A percentile compares a stretch with the other conserved stretches of the same genome.
phyloP scores from a whole-genome alignment of 2,888 invertebrate genomes.

The Drosophila siamana region DNA sequence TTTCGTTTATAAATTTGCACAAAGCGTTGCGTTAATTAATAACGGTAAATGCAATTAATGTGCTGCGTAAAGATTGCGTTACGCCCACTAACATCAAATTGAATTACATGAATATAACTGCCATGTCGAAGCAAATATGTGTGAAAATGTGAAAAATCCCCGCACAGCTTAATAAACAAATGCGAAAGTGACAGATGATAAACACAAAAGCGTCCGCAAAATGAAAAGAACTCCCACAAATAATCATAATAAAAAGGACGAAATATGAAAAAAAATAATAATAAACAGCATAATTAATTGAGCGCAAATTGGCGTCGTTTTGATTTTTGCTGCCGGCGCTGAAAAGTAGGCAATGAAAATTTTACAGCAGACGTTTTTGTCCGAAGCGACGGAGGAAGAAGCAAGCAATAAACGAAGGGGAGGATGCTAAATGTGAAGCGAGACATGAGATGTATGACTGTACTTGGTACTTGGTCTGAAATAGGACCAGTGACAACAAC shows the following conservation, averaged over 20 bases:
- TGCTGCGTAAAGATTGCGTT: constrained; percentile 23
- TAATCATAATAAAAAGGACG: constrained; percentile 38
- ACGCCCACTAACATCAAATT: constrained; percentile 43
- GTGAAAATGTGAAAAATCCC: constrained; percentile 53
- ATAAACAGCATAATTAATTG: constrained; percentile 74
- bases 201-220: constrained; percentile 54
- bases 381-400: not conserved
- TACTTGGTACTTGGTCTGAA: constrained; percentile 36
- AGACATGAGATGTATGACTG: constrained; percentile 31
- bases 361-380: constrained; percentile 20
- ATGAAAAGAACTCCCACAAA: constrained; percentile 43
- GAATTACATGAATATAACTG: constrained; percentile 45
- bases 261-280: constrained; percentile 17
- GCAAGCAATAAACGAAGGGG: not conserved
- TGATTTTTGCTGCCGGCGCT: constrained; percentile 59
- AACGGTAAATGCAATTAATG: constrained; percentile 11
- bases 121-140: constrained; percentile 10
- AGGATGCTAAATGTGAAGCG: constrained; percentile 10
- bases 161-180: constrained; percentile 65
- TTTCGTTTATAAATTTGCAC: constrained; percentile 51
- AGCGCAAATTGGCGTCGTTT: constrained; percentile 75
- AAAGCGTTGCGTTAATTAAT: constrained; percentile 67
- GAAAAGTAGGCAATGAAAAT: constrained; percentile 51
- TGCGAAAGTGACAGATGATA: constrained; percentile 37
- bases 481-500: constrained; percentile 16